phyloP scores from a whole-genome alignment of 2,888 invertebrate species.

The Shargacucullia verbasci region DNA sequence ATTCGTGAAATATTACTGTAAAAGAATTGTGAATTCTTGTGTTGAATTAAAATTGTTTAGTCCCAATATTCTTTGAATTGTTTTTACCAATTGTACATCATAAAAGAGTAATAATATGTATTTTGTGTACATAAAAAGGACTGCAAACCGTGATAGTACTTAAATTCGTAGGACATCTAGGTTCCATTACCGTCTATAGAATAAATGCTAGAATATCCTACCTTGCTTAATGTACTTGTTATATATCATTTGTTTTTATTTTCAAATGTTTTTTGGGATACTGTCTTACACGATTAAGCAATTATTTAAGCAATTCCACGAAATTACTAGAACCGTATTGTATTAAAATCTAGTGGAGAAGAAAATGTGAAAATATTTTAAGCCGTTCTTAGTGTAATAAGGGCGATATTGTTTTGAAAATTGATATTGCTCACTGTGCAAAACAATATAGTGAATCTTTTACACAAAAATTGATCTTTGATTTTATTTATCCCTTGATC shows the following conservation, averaged over 20 bases:
- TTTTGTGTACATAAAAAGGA: constrained; percentile 70
- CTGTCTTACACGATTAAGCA: constrained; percentile 52
- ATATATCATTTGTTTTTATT: constrained; percentile 47
- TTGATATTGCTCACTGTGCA: constrained; percentile 75
- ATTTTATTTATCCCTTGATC: constrained; percentile 54
- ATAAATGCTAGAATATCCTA: constrained; percentile 70
- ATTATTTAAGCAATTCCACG: constrained; percentile 65
- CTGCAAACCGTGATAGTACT: constrained; percentile 85
- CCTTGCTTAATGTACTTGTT: constrained; percentile 55
- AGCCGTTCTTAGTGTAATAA: constrained; percentile 72
- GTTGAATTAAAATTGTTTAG: constrained; percentile 36
- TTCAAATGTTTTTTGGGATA: constrained; percentile 42
- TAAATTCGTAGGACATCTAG: constrained; percentile 71
- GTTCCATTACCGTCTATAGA: constrained; percentile 65
- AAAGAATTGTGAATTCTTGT: constrained; percentile 58
- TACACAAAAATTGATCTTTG: constrained; percentile 75
- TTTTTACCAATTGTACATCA: constrained; percentile 45
- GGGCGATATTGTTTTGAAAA: constrained; percentile 84
- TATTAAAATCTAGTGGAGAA: constrained; percentile 67
- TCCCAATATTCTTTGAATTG: constrained; percentile 41
- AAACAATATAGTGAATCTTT: constrained; percentile 87
- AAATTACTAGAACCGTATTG: constrained; percentile 65
- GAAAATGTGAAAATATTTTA: constrained; percentile 71
- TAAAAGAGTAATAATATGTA: constrained; percentile 41
- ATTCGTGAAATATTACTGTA: constrained; percentile 16